Base-by-base conservation (phyloP, 2,797 vertebrate species). In the Sebastes matsubarae region DNA sequence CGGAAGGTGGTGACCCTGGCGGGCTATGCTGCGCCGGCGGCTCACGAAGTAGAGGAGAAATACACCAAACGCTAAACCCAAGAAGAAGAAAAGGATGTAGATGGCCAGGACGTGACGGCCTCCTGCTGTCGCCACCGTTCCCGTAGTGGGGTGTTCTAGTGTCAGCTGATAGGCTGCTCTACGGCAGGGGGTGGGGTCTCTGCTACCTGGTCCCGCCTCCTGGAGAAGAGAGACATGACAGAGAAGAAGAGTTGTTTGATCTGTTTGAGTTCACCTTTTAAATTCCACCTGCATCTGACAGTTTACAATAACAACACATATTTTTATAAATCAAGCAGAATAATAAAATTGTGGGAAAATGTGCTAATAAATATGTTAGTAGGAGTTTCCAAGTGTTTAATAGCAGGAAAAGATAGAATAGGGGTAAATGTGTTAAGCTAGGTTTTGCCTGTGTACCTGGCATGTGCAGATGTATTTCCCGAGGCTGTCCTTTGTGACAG, bases 401-500 rank as follows among this genome's bases (percentile, higher is more conserved):
- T 32, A 38, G 24, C 52, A 67, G 29, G 18, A 67, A 36, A 14
- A 30, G 5, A 14, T n/a, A 6, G 6, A 54, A 22, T 4, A 38
- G 58, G 58, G 6, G 12, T n/a, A 10, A 27, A 27, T 50, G 3
- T 7, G 63, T 13, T 36, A 54, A 55, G 29, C 67, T 8, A 10
- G 10, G 8, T 61, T 52, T 24, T n/a, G 6, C 10, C 5, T 68
- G 16, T 14, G 9, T 92, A 97, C 97, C 90, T 95, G 92, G 74
- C 97, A 98, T 0, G 91, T 93, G 80, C 97, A 98, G 55, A 87
- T 64, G 58, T 97, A 98, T 27, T 72, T 88, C 2, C 97, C 97
- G 75, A 97, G 84, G 75, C 90, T 95, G 8, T 95, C 92, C 1
- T 79, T 46, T 1, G 94, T 92, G 68, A 96, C 96, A 1, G 92